Percentiles rank a stretch among this genome's conserved stretches.
These are phyloP conservation scores for Tragelaphus oryx DNA, from an alignment of 2,797 vertebrate species.

Conservation along the genomic window DNA sequence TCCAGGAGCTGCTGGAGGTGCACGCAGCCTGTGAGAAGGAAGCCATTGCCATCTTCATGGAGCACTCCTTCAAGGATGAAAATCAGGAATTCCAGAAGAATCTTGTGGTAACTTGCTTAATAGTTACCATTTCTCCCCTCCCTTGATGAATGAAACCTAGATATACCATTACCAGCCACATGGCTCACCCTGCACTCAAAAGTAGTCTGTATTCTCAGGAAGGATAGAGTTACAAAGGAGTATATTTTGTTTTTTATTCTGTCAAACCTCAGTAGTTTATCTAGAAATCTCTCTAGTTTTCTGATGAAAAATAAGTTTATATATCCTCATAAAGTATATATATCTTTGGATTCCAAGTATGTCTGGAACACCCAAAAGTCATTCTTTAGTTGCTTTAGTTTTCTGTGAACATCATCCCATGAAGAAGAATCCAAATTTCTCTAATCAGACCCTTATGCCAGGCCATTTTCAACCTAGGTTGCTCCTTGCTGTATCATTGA, in stretches of 20 bases:
- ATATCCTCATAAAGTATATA: neutral
- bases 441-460: neutral
- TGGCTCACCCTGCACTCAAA: neutral
- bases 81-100: constrained; percentile 16
- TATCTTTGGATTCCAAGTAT: neutral
- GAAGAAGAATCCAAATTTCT: neutral
- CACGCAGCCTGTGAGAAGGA: neutral
- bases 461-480: neutral
- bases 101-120: neutral
- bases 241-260: neutral
- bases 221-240: neutral
- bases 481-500: neutral
- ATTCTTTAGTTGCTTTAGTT: neutral
- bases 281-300: neutral
- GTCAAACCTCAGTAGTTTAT: neutral
- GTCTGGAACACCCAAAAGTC: neutral
- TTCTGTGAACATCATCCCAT: neutral
- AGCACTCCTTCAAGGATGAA: constrained; percentile 40
- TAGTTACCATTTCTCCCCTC: neutral
- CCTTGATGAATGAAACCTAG: neutral
- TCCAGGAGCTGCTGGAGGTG: constrained; percentile 43
- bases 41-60: constrained; percentile 35
- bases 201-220: neutral
- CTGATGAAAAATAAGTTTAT: neutral
- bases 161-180: fast-evolving